Evolutionary conservation across 2,888 invertebrate species (phyloP).

Genomic region (Aproaerema taeniolella): DNA sequence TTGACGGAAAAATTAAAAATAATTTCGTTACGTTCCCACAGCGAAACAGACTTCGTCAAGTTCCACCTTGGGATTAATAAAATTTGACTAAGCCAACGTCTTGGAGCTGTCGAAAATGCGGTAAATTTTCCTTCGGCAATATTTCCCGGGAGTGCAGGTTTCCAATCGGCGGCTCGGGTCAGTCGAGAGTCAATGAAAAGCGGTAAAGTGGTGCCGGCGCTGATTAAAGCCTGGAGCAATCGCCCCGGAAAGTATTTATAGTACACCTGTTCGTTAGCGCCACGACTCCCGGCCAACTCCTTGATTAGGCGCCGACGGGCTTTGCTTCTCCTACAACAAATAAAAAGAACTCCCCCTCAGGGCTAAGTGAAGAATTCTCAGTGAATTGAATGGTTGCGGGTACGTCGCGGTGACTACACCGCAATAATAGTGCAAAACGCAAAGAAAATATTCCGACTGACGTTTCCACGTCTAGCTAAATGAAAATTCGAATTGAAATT

Average conservation of each 20-base stretch:
- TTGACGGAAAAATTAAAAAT: conserved; percentile 5
- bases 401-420: no score
- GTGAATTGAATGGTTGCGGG: conserved; percentile 6
- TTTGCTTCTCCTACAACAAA: conserved; percentile 67
- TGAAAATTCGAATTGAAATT: no score
- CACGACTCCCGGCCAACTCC: conserved; percentile 71
- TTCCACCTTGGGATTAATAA: conserved; percentile 31
- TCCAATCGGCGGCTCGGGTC: conserved; percentile 68
- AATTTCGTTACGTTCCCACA: conserved; percentile 1
- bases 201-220: conserved; percentile 72
- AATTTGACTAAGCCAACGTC: conserved; percentile 28
- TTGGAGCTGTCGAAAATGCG: conserved; percentile 41
- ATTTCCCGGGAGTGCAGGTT: conserved; percentile 63
- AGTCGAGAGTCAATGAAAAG: conserved; percentile 72
- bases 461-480: no score
- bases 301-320: conserved; percentile 75
- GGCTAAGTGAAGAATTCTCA: conserved; percentile 49
- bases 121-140: conserved; percentile 56
- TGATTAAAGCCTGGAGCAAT: conserved; percentile 77
- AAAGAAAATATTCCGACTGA: conserved; percentile 1
- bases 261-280: conserved; percentile 76
- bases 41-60: conserved; percentile 21
- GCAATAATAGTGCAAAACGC: no score
- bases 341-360: conserved; percentile 61
- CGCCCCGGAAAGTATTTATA: conserved; percentile 75